Evolutionary conservation across 2,888 invertebrate species (phyloP).

Genomic region (Trichacis sp.): DNA sequence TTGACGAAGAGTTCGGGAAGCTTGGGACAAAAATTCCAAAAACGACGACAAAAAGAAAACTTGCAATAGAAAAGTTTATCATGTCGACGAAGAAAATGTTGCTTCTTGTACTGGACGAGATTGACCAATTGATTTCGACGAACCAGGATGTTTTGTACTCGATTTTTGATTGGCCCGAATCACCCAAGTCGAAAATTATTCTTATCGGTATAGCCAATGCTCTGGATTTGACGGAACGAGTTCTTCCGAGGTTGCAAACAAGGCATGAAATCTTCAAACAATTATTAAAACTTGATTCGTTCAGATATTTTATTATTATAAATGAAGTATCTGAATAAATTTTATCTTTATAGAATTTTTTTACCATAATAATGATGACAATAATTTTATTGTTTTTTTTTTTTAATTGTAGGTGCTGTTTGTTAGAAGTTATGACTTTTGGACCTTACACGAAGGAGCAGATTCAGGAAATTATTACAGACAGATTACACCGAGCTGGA

Average conservation of each 20-base stretch:
- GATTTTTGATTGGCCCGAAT: conserved; percentile 93
- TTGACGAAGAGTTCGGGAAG: conserved; percentile 74
- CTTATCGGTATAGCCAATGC: conserved; percentile 96
- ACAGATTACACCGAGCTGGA: conserved; percentile 79
- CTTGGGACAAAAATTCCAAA: too few relatives aligned
- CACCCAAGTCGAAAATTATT: conserved; percentile 77
- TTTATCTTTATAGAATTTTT: too few relatives aligned
- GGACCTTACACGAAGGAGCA: conserved; percentile 92
- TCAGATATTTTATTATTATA: too few relatives aligned
- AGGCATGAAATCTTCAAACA: too few relatives aligned
- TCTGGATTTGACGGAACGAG: conserved; percentile 91
- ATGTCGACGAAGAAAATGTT: conserved; percentile 75
- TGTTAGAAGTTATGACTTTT: conserved; percentile 86
- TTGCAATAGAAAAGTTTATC: conserved; percentile 79
- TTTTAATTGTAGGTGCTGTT: conserved; percentile 50
- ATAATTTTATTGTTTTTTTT: too few relatives aligned
- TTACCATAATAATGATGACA: too few relatives aligned
- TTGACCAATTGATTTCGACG: conserved; percentile 90
- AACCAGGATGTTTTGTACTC: conserved; percentile 90
- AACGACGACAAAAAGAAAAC: conserved; percentile 77
- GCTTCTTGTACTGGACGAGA: conserved; percentile 91
- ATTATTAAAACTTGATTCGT: too few relatives aligned
- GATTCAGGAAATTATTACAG: conserved; percentile 86
- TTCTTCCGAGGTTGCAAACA: conserved; percentile 87
- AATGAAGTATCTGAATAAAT: too few relatives aligned